A percentile compares a stretch with the other conserved stretches of the same genome.
Conservation (phyloP, 2,113 vertebrate species). For the Clarias gariepinus region DNA sequence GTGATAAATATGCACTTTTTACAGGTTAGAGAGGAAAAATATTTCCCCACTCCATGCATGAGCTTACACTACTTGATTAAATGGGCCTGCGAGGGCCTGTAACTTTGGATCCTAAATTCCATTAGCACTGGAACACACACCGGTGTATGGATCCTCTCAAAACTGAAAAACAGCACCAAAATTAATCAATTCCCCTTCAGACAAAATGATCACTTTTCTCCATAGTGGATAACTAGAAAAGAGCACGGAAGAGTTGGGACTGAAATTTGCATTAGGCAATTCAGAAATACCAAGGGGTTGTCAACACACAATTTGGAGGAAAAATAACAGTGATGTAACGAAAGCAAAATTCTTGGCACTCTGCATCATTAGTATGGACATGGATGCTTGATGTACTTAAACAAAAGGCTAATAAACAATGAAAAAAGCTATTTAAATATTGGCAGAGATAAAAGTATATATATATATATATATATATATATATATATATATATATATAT, state of each 20-base stretch:
- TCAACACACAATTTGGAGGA: too few species aligned
- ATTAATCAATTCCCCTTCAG: background rate
- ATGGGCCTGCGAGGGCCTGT: background rate
- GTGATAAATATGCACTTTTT: slow-evolving; percentile 16
- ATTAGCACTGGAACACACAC: background rate
- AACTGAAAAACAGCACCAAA: background rate
- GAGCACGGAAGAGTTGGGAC: background rate
- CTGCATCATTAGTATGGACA: background rate
- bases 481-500: too few species aligned
- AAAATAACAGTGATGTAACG: background rate
- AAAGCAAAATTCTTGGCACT: background rate
- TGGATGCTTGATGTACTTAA: background rate
- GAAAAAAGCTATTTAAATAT: background rate
- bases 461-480: too few species aligned
- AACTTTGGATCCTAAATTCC: background rate
- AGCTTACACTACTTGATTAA: slow-evolving; percentile 17
- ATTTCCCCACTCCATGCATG: background rate
- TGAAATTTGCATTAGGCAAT: slow-evolving; percentile 18
- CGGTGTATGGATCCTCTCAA: background rate
- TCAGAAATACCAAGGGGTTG: slow-evolving; percentile 4
- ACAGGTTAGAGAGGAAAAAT: background rate
- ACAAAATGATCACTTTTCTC: background rate
- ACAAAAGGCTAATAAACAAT: background rate
- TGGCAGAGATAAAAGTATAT: too few species aligned
- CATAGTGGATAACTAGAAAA: background rate